Conservation (phyloP, 2,797 vertebrate species). For the Enteromius mattozi region DNA sequence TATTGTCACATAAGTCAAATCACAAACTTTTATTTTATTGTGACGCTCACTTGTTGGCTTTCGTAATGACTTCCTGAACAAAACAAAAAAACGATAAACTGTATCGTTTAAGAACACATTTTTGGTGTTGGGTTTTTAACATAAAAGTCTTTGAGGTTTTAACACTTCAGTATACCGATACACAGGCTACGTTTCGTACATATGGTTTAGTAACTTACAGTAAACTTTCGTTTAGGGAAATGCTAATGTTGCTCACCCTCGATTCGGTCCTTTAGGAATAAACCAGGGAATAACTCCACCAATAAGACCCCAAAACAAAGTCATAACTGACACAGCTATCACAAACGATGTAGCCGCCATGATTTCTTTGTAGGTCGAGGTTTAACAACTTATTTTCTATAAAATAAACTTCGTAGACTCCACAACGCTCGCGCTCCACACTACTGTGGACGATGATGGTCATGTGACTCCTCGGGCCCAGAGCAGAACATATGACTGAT, state of each 20-base stretch:
- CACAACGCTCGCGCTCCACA: background rate
- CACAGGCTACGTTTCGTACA: too few relatives aligned
- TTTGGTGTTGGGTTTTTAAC: background rate
- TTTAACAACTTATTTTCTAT: slow-evolving; percentile 11
- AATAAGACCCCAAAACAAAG: slow-evolving; percentile 90
- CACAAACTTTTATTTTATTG: background rate
- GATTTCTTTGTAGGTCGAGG: slow-evolving; percentile 22
- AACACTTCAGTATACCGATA: background rate
- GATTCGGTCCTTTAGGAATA: slow-evolving; percentile 93
- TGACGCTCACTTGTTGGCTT: background rate
- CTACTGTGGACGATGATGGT: background rate
- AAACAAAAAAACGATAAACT: background rate
- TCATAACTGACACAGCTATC: slow-evolving; percentile 89
- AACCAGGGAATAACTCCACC: slow-evolving; percentile 90
- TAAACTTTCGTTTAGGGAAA: slow-evolving; percentile 47
- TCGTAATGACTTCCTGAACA: background rate
- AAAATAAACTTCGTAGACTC: slow-evolving; percentile 11
- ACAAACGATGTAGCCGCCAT: slow-evolving; percentile 85
- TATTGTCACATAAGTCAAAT: background rate
- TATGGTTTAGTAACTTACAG: background rate
- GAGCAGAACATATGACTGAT: slow-evolving; percentile 56
- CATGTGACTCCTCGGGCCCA: slow-evolving; percentile 25
- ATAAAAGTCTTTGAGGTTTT: background rate
- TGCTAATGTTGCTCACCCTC: slow-evolving; percentile 85
- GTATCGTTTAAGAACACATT: background rate